Evolutionary conservation across 2,888 invertebrate genomes (phyloP).

Genomic region (Amblyjoppa proteus): DNA sequence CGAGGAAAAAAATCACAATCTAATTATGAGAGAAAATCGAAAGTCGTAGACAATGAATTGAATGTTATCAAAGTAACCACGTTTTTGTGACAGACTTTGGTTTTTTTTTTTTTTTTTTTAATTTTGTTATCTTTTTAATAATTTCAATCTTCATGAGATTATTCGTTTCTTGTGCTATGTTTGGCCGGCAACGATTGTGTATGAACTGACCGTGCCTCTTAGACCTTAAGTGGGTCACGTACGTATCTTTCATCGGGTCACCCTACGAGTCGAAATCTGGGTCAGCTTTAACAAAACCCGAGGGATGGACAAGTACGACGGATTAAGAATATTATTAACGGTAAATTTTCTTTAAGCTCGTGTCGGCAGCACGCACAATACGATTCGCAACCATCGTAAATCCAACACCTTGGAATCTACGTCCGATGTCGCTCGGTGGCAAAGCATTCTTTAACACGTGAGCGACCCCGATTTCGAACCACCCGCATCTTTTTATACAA

Average conservation of each 20-base stretch:
- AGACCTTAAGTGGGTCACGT: conserved; percentile 64
- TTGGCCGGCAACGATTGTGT: conserved; percentile 36
- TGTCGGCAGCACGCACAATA: too few relatives aligned
- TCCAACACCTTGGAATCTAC: too few relatives aligned
- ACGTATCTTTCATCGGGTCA: conserved; percentile 60
- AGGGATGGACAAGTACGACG: not conserved
- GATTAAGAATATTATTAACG: not conserved
- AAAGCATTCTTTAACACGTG: conserved; percentile 99
- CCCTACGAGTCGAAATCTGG: conserved; percentile 57
- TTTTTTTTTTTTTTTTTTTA: too few relatives aligned
- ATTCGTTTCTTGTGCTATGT: conserved; percentile 48
- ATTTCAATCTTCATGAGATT: conserved; percentile 18
- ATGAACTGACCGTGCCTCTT: conserved; percentile 37
- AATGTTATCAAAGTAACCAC: too few relatives aligned
- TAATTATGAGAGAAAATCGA: too few relatives aligned
- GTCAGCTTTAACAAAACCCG: conserved; percentile 45
- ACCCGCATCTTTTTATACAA: not conserved
- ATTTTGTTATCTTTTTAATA: too few relatives aligned
- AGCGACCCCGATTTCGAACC: conserved; percentile 99
- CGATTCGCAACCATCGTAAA: too few relatives aligned
- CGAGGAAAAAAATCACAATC: too few relatives aligned
- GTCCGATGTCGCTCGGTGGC: conserved; percentile 97
- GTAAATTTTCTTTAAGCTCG: too few relatives aligned
- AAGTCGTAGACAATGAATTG: too few relatives aligned
- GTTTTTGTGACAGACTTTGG: too few relatives aligned